Base-by-base conservation (phyloP, 1,140 invertebrate species). In the Sarcophaga peregrina region DNA sequence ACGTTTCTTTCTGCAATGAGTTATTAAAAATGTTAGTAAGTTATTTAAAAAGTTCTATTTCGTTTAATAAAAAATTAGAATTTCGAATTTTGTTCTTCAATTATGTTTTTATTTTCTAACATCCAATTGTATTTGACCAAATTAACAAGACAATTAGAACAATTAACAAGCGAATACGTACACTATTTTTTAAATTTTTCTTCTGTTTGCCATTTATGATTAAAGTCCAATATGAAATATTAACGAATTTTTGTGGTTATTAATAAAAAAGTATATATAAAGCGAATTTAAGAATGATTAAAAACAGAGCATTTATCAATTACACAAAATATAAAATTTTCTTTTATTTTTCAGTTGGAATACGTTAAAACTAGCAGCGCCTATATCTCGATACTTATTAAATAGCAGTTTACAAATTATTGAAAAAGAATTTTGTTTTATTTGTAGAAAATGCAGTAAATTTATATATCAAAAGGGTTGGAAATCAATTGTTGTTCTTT, bases 1-100 rank as follows among this genome's bases (percentile, higher is more conserved):
- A 88, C 20, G 88, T 90, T 85, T 90, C 89, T 80, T 88, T 90
- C 89, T 90, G 78, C 37, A 83, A 37, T 37, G 4, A 37, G 4
- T 37, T 37, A 37, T 37, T n/a, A n/a, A 82, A 9, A 11, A 52
- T 68, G 1, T 58, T 80, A 58, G 13, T 37, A 58, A 76, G 5
- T n/a, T 2, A 9, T 68, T 68, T 20, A 25, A 20, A 52, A 37
- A 37, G 25, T 37, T 37, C 1, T 37, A 37, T 37, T 37, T 68
- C 10, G 1, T 68, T 7, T 50, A 25, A 37, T 50, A 25, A 6
- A 17, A 47, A 75, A 75, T 15, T 45, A 15, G 46, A 48, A 11
- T 75, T 75, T 75, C 1, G 45, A 75, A 75, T 75, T 75, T 75
- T 47, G 15, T 75, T 46, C 3, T 46, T 45, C 25, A 37, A 37